These are phyloP conservation scores for Dascillus cervinus DNA, from an alignment of 2,888 invertebrate species.

Conservation along the genomic window DNA sequence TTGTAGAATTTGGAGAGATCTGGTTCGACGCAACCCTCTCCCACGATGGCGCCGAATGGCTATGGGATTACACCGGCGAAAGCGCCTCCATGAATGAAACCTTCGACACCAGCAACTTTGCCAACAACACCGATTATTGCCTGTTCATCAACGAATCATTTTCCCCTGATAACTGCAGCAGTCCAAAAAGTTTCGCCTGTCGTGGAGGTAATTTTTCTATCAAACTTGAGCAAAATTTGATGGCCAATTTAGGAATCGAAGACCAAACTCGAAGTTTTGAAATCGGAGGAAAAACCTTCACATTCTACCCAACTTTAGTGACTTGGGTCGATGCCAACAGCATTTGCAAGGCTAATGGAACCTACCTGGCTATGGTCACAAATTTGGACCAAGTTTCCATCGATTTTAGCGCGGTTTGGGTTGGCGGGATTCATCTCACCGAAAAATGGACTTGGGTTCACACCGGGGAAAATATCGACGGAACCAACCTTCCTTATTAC, in stretches of 20 bases:
- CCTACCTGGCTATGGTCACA: slow-evolving; percentile 1
- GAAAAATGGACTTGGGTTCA: slow-evolving; percentile 3
- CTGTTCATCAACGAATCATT: too few species aligned
- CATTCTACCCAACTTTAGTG: neutral
- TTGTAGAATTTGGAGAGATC: too few species aligned
- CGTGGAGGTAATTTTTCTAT: slow-evolving; percentile 1
- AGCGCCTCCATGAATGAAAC: too few species aligned
- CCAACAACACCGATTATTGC: too few species aligned
- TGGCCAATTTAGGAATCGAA: too few species aligned
- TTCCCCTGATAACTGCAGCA: too few species aligned
- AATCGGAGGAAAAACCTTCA: neutral
- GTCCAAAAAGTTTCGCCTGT: slow-evolving; percentile 1
- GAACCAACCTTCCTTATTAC: neutral
- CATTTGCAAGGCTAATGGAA: neutral
- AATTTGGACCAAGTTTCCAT: neutral
- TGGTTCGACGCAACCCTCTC: too few species aligned
- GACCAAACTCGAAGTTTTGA: slow-evolving; percentile 1
- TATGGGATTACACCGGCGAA: slow-evolving; percentile 1
- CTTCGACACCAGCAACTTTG: too few species aligned
- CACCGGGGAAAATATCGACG: neutral
- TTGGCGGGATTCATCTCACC: too few species aligned
- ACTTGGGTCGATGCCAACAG: slow-evolving; percentile 1
- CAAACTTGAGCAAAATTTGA: too few species aligned
- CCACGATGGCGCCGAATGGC: neutral
- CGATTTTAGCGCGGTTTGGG: neutral